Evolutionary conservation across 2,888 invertebrate genomes (phyloP), one percentile per base, ranked within the genome.

Genomic region (Pyrochroa serraticornis): DNA sequence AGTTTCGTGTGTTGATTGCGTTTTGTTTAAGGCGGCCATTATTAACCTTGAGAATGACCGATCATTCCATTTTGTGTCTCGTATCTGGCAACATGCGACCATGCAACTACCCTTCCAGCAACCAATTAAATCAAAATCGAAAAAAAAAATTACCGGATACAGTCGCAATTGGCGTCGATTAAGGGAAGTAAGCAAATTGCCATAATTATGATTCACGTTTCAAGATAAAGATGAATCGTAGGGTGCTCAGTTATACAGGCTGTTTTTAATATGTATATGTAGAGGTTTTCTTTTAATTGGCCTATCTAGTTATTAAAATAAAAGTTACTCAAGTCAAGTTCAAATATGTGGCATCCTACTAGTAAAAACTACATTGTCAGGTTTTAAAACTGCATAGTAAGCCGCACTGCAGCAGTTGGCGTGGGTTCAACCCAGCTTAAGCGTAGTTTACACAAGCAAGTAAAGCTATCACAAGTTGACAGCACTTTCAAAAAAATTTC

Each of bases 31-130:
- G 66, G 68, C 66, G 63, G 68, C 69, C 67, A 64, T 71, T 66
- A 69, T 67, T 68, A 75, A 71, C 74, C 74, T 74, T 71, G 72
- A 68, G 66, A 72, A 72, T 75, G 75, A 74, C 74, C 75, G 75
- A 75, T 75, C 72, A 73, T 74, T 73, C 68, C 68, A 71, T 72
- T 73, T 69, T 70, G 68, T 70, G 71, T 72, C 67, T 69, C 67
- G 66, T 71, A 71, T 67, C 67, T 63, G 32, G 22, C 57, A 55
- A 59, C 70, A 71, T 67, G 68, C 66, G 65, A 67, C 65, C 69
- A 60, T 61, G 65, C 66, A 13, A 48, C 13, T 9, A 7, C 8
- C 46, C 36, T 13, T 36, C 46, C 14, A 3, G n/a, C 13, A 35
- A 6, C 6, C 12, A 7, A 35, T 34, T 13, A 44, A 44, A 14